A percentile compares a stretch with the other conserved stretches of the same genome.
phyloP scores from a whole-genome alignment of 2,797 vertebrate species.

The Hozukius guyotensis region DNA sequence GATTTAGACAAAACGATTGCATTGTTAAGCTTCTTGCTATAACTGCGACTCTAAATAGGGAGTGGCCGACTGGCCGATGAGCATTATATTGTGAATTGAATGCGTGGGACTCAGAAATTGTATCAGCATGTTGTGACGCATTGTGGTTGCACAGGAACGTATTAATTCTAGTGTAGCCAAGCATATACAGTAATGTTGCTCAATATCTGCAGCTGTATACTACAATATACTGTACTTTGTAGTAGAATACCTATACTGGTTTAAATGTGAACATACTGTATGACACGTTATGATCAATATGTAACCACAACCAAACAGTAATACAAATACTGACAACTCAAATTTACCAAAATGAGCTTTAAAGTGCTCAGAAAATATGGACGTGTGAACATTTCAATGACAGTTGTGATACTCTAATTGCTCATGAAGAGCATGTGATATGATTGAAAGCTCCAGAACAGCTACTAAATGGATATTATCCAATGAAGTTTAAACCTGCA shows the following conservation, averaged over 20 bases:
- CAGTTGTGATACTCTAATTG: too few relatives aligned
- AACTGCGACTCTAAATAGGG: not conserved
- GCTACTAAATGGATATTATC: not conserved
- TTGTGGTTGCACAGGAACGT: not conserved
- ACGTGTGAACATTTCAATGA: not conserved
- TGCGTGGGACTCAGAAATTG: not conserved
- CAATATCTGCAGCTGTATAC: not conserved
- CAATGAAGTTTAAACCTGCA: not conserved
- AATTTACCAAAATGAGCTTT: not conserved
- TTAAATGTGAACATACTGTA: not conserved
- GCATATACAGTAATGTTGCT: not conserved
- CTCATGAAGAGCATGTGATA: not conserved
- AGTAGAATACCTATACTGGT: not conserved
- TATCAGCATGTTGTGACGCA: slow-evolving; percentile 5
- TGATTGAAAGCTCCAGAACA: not conserved
- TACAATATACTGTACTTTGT: not conserved
- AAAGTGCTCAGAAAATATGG: not conserved
- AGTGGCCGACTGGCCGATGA: not conserved
- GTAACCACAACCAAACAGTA: not conserved
- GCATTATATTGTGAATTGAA: not conserved
- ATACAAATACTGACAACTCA: not conserved
- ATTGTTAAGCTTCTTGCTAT: not conserved
- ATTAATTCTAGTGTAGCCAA: not conserved
- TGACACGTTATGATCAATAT: not conserved
- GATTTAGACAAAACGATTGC: not conserved